phyloP scores from a whole-genome alignment of 2,797 vertebrate species.

The Vireo griseus region DNA sequence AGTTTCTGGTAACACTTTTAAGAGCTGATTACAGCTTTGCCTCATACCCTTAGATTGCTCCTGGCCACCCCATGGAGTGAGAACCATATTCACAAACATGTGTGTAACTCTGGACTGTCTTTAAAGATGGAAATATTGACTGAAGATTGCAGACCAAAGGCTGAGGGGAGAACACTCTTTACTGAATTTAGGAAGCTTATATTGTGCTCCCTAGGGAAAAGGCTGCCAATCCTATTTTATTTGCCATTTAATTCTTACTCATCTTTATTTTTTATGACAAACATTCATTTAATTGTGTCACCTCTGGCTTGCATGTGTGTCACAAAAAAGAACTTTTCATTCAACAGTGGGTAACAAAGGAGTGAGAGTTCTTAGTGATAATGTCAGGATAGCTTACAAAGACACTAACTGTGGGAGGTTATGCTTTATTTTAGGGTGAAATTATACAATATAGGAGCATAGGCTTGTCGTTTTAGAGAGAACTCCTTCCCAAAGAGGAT shows the following conservation, averaged over 20 bases:
- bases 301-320: conserved; percentile 51
- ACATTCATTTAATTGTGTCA: conserved; percentile 67
- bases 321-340: conserved; percentile 51
- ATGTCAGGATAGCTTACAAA: conserved; percentile 43
- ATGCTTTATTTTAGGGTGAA: background rate
- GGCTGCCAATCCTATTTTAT: conserved; percentile 64
- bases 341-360: conserved; percentile 45
- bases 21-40: background rate
- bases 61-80: background rate
- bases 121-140: conserved; percentile 26
- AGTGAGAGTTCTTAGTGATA: conserved; percentile 33
- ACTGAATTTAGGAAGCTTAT: conserved; percentile 51
- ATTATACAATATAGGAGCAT: background rate
- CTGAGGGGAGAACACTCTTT: conserved; percentile 3
- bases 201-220: conserved; percentile 26
- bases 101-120: background rate
- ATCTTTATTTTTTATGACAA: conserved; percentile 68
- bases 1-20: background rate
- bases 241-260: conserved; percentile 61
- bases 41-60: background rate
- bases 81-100: background rate
- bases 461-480: background rate
- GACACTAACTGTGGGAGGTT: background rate
- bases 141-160: conserved; percentile 38
- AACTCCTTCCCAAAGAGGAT: background rate